Evolutionary conservation across 2,888 invertebrate species (phyloP).

Genomic region (Deroplatys truncata): DNA sequence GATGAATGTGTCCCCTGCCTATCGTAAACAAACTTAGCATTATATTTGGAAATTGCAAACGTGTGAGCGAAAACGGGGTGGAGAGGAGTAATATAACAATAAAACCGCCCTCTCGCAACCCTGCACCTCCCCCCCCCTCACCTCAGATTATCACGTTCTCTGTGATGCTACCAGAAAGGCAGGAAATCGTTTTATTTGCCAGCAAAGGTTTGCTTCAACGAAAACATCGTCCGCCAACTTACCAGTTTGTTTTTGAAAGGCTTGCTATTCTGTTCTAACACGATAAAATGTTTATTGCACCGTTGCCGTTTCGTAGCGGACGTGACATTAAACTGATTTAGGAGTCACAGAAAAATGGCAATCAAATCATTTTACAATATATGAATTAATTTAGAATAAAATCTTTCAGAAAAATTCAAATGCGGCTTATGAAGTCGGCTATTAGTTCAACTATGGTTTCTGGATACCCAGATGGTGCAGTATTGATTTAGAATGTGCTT

Average conservation of each 20-base stretch:
- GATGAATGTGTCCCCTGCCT: background rate
- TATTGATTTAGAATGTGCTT: too few relatives aligned
- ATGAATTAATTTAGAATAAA: too few relatives aligned
- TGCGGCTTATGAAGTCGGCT: too few relatives aligned
- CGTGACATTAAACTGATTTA: too few relatives aligned
- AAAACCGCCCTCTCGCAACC: background rate
- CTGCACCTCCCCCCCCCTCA: background rate
- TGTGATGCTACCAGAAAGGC: background rate
- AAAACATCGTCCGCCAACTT: background rate
- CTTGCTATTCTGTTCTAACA: background rate
- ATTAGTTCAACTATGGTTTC: too few relatives aligned
- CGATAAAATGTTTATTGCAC: background rate
- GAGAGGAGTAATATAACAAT: background rate
- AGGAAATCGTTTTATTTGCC: background rate
- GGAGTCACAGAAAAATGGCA: too few relatives aligned
- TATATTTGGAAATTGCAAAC: slow-evolving; percentile 11
- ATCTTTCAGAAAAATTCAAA: too few relatives aligned
- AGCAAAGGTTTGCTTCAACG: background rate
- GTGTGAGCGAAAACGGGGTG: background rate
- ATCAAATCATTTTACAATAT: too few relatives aligned
- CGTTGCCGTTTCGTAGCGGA: too few relatives aligned
- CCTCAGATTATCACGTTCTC: background rate
- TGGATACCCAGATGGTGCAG: too few relatives aligned
- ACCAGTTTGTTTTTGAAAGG: background rate
- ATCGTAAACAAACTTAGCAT: slow-evolving; percentile 8